phyloP scores from a whole-genome alignment of 2,113 vertebrate species.

The Onychostruthus taczanowskii region DNA sequence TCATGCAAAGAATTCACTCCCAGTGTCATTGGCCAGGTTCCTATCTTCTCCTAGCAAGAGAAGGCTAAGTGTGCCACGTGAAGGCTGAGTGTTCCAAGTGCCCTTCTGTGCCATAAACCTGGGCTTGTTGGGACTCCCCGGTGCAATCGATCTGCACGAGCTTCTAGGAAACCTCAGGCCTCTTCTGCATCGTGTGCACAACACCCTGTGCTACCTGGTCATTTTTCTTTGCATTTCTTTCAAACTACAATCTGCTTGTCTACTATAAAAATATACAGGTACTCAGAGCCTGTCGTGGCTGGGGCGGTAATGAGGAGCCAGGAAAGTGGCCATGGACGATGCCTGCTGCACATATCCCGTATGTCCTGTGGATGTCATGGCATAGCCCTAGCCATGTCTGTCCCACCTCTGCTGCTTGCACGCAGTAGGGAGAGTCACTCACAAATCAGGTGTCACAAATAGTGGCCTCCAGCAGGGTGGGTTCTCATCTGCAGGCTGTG shows the following conservation, averaged over 20 bases:
- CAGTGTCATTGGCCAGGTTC: not conserved
- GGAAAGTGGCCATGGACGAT: not conserved
- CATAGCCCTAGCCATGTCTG: accelerated
- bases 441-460: not conserved
- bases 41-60: not conserved
- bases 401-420: not conserved
- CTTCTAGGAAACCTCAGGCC: not conserved
- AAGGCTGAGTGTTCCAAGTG: not conserved
- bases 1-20: not conserved
- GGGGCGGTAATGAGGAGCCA: not conserved
- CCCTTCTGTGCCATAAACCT: not conserved
- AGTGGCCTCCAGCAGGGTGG: not conserved
- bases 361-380: not conserved
- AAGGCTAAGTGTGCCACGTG: not conserved
- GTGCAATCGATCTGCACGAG: accelerated
- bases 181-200: accelerated
- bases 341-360: not conserved
- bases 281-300: not conserved
- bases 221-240: not conserved
- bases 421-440: accelerated
- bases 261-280: not conserved
- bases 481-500: not conserved
- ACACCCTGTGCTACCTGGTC: not conserved
- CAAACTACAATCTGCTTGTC: not conserved
- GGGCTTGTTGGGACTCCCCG: accelerated